Evolutionary conservation across 92 coral and sea anemone genomes (phyloP).

Genomic region (Scolanthus callimorphus): DNA sequence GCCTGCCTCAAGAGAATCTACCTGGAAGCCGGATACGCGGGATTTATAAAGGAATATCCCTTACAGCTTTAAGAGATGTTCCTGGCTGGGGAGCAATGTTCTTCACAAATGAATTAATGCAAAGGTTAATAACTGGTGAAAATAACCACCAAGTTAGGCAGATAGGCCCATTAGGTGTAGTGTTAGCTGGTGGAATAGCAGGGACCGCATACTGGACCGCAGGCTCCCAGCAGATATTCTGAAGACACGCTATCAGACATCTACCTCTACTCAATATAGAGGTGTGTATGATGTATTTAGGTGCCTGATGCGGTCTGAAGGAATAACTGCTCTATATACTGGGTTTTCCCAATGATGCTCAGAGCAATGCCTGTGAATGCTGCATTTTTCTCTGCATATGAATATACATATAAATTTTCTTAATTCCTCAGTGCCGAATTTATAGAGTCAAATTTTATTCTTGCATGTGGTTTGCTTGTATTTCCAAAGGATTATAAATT

Average conservation of each 20-base stretch:
- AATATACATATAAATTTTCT: background rate
- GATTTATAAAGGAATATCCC: conserved; percentile 23
- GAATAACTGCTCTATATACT: conserved; percentile 17
- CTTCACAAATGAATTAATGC: conserved; percentile 10
- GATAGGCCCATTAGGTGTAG: conserved; percentile 10
- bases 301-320: conserved; percentile 10
- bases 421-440: background rate
- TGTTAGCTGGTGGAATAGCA: conserved; percentile 25
- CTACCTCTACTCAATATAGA: conserved; percentile 6
- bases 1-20: conserved; percentile 30
- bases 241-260: conserved; percentile 35
- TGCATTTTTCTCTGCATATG: conserved; percentile 6
- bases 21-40: conserved; percentile 17
- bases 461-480: too few relatives aligned
- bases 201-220: conserved; percentile 21
- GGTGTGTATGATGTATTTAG: conserved; percentile 16
- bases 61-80: conserved; percentile 21
- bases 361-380: conserved; percentile 34
- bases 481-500: too few relatives aligned
- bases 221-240: conserved; percentile 24
- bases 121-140: conserved; percentile 9
- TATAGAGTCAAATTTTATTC: too few relatives aligned
- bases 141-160: background rate
- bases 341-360: conserved; percentile 15
- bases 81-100: conserved; percentile 26